Conservation (phyloP, 35 echinoderm and acorn worm species). For the Apostichopus californicus region DNA sequence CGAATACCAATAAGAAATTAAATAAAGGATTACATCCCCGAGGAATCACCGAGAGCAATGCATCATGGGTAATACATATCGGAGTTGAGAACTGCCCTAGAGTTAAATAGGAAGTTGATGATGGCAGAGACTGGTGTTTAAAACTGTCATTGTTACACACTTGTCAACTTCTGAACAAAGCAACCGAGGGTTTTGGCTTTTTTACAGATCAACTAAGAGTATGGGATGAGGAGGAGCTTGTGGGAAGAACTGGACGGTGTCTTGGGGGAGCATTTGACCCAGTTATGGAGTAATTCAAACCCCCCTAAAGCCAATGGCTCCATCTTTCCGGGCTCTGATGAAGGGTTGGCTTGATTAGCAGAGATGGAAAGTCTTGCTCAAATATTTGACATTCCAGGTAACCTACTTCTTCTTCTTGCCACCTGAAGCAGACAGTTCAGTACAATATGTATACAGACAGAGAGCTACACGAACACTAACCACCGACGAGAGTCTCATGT, state of each 20-base stretch:
- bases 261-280: conserved; percentile 45
- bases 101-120: neutral
- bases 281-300: conserved; percentile 19
- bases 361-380: neutral
- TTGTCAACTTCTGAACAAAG: neutral
- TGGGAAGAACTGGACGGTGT: neutral
- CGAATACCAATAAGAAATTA: too few relatives aligned
- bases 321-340: neutral
- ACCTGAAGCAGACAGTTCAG: neutral
- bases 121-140: neutral
- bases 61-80: too few relatives aligned
- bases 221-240: neutral
- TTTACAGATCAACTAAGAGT: neutral
- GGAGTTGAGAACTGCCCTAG: neutral
- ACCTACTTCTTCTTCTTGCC: conserved; percentile 14
- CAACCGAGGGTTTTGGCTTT: neutral
- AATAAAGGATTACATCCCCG: too few relatives aligned
- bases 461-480: too few relatives aligned
- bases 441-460: too few relatives aligned
- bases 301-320: conserved; percentile 14
- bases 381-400: conserved; percentile 45
- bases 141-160: neutral
- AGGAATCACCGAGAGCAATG: too few relatives aligned
- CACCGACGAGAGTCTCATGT: neutral
- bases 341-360: conserved; percentile 19